A percentile compares a stretch with the other conserved stretches of the same genome.
Conservation (phyloP, 2,113 vertebrate species). For the Apeltes quadracus region DNA sequence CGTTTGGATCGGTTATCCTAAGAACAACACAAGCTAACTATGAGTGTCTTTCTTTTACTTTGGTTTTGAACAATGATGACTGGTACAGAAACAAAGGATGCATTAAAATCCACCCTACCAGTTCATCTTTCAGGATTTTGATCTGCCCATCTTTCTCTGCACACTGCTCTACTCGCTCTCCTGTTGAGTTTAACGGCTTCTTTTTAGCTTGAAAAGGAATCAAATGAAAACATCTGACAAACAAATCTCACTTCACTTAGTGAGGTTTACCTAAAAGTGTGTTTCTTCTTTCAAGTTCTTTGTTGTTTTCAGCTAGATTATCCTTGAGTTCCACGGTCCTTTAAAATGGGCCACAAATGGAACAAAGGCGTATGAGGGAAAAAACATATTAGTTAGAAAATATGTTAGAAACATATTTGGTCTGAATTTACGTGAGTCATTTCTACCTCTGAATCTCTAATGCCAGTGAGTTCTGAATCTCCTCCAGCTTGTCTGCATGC, state of each 20-base stretch:
- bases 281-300: slow-evolving; percentile 65
- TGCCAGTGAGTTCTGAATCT: slow-evolving; percentile 78
- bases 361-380: slow-evolving; percentile 35
- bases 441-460: slow-evolving; percentile 84
- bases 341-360: slow-evolving; percentile 28
- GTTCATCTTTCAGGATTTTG: slow-evolving; percentile 78
- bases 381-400: too few relatives aligned
- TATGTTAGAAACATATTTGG: neutral
- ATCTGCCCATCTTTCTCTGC: slow-evolving; percentile 82
- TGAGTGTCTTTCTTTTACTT: neutral
- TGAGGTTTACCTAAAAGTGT: slow-evolving; percentile 65
- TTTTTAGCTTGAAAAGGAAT: neutral
- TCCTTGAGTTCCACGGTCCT: slow-evolving; percentile 70
- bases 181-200: slow-evolving; percentile 71
- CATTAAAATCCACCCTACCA: slow-evolving; percentile 75
- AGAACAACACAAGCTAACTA: slow-evolving; percentile 6
- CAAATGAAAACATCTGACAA: slow-evolving; percentile 4
- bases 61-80: neutral
- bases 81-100: neutral
- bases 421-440: neutral
- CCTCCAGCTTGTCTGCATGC: slow-evolving; percentile 76
- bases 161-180: slow-evolving; percentile 78
- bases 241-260: neutral
- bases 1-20: slow-evolving; percentile 69
- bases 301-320: slow-evolving; percentile 37